These are phyloP conservation scores for Melanaphis sacchari DNA, from an alignment of 1,140 invertebrate genomes.

Conservation along the genomic window DNA sequence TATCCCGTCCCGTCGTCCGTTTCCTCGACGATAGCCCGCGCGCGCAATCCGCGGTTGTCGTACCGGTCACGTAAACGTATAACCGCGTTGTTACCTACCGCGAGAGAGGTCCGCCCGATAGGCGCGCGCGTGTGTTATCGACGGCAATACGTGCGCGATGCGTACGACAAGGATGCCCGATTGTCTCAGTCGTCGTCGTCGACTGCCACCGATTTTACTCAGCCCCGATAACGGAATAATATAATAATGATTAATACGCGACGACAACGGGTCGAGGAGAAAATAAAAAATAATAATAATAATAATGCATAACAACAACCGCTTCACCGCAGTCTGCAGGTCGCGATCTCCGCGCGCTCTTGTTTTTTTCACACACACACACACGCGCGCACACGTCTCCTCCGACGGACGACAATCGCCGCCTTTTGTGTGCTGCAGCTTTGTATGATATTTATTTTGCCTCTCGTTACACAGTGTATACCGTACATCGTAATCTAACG, in stretches of 20 bases:
- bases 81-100: too few relatives aligned
- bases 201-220: constrained; percentile 2
- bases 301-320: neutral
- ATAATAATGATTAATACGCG: constrained; percentile 21
- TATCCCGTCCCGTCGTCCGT: constrained; percentile 1
- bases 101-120: constrained; percentile 25
- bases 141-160: constrained; percentile 48
- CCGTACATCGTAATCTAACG: neutral
- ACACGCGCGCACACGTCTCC: neutral
- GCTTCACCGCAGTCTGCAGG: neutral
- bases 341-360: neutral
- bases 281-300: constrained; percentile 23
- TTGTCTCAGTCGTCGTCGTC: constrained; percentile 38
- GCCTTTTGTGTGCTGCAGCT: neutral
- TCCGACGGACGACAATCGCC: neutral
- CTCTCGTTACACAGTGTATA: too few relatives aligned
- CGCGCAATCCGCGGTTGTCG: constrained; percentile 13
- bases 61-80: constrained; percentile 41
- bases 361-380: neutral
- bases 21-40: constrained; percentile 18
- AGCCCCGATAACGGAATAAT: neutral
- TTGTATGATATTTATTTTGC: too few relatives aligned
- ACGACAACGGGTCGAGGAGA: neutral
- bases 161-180: constrained; percentile 43
- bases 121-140: constrained; percentile 31